Evolutionary conservation across 2,113 vertebrate species (phyloP).

Genomic region (Myocastor coypus): DNA sequence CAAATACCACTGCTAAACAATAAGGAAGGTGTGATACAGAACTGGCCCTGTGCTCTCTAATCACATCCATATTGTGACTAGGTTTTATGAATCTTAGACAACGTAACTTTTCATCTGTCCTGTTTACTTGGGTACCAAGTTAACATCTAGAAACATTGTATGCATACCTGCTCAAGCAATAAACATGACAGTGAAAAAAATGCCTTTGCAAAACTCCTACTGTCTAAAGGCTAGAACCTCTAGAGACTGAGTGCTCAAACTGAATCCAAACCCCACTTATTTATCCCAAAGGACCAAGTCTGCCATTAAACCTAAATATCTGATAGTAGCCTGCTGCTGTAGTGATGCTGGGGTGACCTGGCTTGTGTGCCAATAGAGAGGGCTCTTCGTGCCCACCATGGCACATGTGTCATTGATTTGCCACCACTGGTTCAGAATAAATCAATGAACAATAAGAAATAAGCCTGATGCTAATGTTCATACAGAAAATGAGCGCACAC

Average conservation of each 20-base stretch:
- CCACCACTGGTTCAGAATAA: background rate
- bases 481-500: background rate
- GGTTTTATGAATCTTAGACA: background rate
- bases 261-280: background rate
- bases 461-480: background rate
- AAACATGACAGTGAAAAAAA: background rate
- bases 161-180: background rate
- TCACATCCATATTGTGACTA: background rate
- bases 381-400: background rate
- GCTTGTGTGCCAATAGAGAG: background rate
- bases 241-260: background rate
- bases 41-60: background rate
- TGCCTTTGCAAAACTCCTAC: background rate
- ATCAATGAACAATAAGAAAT: background rate
- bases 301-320: background rate
- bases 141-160: constrained; percentile 27
- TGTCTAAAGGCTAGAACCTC: background rate
- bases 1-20: background rate
- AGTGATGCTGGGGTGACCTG: background rate
- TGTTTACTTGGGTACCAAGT: background rate
- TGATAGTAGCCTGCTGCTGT: background rate
- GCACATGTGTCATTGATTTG: background rate
- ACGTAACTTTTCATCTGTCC: constrained; percentile 35
- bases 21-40: background rate
- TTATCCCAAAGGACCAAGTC: background rate